Evolutionary conservation across 35 echinoderm and acorn worm species (phyloP).

Genomic region (Amphiura filiformis): DNA sequence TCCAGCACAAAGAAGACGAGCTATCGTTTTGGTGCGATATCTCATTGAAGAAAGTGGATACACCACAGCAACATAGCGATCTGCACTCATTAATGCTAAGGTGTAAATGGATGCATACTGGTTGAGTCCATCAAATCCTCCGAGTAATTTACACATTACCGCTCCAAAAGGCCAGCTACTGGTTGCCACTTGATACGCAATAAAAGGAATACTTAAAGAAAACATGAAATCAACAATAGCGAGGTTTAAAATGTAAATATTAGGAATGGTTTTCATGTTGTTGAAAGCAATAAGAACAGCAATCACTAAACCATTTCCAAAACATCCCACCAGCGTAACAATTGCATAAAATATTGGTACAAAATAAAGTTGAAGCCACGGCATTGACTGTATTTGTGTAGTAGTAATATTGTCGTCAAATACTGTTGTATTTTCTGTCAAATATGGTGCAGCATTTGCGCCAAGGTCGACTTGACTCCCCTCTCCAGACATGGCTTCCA

Average conservation of each 20-base stretch:
- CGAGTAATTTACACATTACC: conserved; percentile 61
- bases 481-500: too few species aligned
- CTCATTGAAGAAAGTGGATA: conserved; percentile 90
- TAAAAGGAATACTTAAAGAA: conserved; percentile 69
- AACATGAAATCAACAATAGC: conserved; percentile 87
- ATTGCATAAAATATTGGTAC: conserved; percentile 40
- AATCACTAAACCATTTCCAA: conserved; percentile 91
- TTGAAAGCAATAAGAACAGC: conserved; percentile 63
- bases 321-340: conserved; percentile 42
- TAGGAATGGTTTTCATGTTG: conserved; percentile 93
- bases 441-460: not conserved
- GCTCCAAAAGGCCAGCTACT: conserved; percentile 73
- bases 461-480: not conserved
- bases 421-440: not conserved
- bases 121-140: conserved; percentile 68
- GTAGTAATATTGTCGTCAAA: not conserved
- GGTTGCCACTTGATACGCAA: conserved; percentile 48
- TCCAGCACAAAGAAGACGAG: conserved; percentile 61
- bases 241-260: conserved; percentile 91
- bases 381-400: not conserved
- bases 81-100: conserved; percentile 87
- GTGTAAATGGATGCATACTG: conserved; percentile 77
- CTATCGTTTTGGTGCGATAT: conserved; percentile 65
- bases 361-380: conserved; percentile 15
- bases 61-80: conserved; percentile 85